Evolutionary conservation across 2,113 vertebrate genomes (phyloP), one percentile per base, ranked within the genome.

Genomic region (Corythaeola cristata): DNA sequence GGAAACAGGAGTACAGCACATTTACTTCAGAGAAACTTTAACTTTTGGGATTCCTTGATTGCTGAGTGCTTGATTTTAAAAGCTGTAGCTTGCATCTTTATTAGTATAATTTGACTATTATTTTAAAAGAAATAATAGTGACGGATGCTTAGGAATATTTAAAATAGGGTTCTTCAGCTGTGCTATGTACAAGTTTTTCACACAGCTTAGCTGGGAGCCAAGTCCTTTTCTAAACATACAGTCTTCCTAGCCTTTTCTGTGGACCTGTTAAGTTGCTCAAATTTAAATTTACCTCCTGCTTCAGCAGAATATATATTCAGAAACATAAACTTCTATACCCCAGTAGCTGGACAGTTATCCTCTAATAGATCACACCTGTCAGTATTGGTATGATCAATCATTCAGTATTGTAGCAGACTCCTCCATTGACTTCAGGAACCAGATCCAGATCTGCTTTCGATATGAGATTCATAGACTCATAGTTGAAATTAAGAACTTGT

Each of bases 31-130:
- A 84, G 68, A 81, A 96, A 92, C 78, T 95, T 79, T 90, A 96
- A 96, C 78, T 96, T 37, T 94, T 84, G 88, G 78, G 30, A 68
- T 93, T 89, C 90, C 91, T 96, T 97, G 96, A 97, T 97, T 97
- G 86, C 93, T 82, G 63, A 96, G 93, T 96, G 78, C 85, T 93
- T 96, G 67, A 95, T 96, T 96, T 96, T 92, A 88, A 91, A 88
- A 90, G 88, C 76, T 88, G 82, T 67, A 92, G 41, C 64, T 96
- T 95, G 96, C 93, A 96, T 96, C 82, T 95, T 96, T 96, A 97
- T 94, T 96, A 93, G 88, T 78, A 39, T 92, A 94, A 93, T 92
- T 73, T 93, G 35, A 85, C 96, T 95, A 94, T 96, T 97, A 96
- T 96, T 97, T 96, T 83, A 88, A 93, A 95, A 83, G 78, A 90